A percentile compares a stretch with the other conserved stretches of the same genome.
phyloP scores from a whole-genome alignment of 2,113 vertebrate species.

The Pelusios castaneus region DNA sequence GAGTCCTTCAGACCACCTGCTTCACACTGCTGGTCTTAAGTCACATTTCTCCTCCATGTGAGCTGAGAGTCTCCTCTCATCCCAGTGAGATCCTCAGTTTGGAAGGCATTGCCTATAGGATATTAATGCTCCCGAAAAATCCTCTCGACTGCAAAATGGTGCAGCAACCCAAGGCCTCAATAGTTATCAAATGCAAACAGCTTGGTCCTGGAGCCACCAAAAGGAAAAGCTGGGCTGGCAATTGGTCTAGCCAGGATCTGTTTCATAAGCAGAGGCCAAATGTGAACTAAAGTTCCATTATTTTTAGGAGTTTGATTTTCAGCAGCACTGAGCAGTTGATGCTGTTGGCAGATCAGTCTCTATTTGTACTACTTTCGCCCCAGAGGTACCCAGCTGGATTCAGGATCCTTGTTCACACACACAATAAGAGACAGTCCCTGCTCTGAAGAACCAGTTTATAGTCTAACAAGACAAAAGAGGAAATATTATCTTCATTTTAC shows the following conservation, averaged over 20 bases:
- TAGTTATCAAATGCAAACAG: background rate
- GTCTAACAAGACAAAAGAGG: background rate
- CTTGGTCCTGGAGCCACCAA: fast-evolving
- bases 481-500: background rate
- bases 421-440: background rate
- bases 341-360: fast-evolving
- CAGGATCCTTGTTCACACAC: background rate
- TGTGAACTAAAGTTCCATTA: background rate
- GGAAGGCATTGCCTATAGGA: fast-evolving
- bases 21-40: background rate
- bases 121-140: background rate
- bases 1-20: background rate
- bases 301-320: background rate
- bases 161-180: background rate
- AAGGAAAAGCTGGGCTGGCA: background rate
- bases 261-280: background rate
- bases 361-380: fast-evolving
- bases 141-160: background rate
- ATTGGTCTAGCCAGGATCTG: background rate
- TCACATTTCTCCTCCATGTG: background rate
- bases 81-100: background rate
- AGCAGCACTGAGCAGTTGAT: background rate
- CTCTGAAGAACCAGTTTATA: background rate
- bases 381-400: background rate
- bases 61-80: background rate